Conservation (phyloP, 2,888 invertebrate species). For the Dryocosmus kuriphilus region DNA sequence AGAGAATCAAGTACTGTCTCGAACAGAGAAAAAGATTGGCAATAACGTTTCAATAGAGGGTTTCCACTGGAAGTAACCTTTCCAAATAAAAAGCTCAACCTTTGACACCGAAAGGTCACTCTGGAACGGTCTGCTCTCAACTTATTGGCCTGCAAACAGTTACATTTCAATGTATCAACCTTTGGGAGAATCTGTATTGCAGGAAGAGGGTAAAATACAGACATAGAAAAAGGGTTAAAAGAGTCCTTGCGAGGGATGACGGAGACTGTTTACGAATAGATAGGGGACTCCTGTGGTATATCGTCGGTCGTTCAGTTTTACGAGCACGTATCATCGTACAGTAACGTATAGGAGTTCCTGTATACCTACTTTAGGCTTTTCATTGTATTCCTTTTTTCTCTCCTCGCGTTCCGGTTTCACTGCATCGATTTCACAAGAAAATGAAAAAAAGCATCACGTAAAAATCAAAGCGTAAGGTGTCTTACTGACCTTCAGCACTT, state of each 20-base stretch:
- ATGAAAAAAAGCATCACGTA: constrained; percentile 39
- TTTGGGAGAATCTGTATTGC: constrained; percentile 60
- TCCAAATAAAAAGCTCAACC: constrained; percentile 13
- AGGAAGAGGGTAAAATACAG: constrained; percentile 43
- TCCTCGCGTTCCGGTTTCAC: constrained; percentile 39
- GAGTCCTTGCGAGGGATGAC: constrained; percentile 35
- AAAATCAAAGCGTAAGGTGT: constrained; percentile 30
- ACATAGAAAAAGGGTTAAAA: constrained; percentile 17
- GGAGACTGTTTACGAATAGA: constrained; percentile 41
- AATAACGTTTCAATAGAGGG: constrained; percentile 49
- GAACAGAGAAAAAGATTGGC: not conserved
- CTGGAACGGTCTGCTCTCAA: constrained; percentile 8
- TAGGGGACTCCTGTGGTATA: constrained; percentile 53
- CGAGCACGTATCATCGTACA: constrained; percentile 63
- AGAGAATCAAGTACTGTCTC: not conserved
- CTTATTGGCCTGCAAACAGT: constrained; percentile 37
- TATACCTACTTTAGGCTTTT: constrained; percentile 3
- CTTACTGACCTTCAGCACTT: constrained; percentile 38
- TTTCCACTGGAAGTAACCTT: constrained; percentile 28
- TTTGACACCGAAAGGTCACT: constrained; percentile 22
- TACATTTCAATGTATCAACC: constrained; percentile 38
- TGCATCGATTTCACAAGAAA: constrained; percentile 33
- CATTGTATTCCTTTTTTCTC: constrained; percentile 6
- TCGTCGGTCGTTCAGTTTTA: constrained; percentile 65
- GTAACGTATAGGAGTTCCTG: constrained; percentile 58